phyloP scores from a whole-genome alignment of 1,140 invertebrate species.

The Amyelois transitella region DNA sequence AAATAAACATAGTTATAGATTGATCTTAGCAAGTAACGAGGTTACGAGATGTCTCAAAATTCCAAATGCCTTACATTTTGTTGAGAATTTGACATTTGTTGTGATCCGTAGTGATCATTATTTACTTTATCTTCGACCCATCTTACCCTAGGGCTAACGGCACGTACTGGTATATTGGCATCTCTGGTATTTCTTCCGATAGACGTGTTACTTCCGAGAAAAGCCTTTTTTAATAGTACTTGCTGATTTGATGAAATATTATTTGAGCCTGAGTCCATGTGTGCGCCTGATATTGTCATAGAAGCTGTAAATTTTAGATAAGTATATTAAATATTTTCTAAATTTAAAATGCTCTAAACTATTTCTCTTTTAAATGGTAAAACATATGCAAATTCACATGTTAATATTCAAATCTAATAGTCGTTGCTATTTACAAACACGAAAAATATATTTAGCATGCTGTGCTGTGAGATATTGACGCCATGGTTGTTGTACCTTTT shows the following conservation, averaged over 20 bases:
- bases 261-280: conserved; percentile 54
- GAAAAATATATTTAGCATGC: conserved; percentile 45
- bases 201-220: conserved; percentile 69
- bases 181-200: conserved; percentile 62
- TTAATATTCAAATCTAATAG: conserved; percentile 35
- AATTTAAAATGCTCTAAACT: background rate
- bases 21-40: background rate
- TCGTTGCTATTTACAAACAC: conserved; percentile 42
- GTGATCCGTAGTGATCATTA: conserved; percentile 49
- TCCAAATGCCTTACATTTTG: conserved; percentile 71
- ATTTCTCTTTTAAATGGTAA: too few relatives aligned
- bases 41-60: background rate
- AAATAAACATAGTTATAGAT: background rate
- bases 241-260: conserved; percentile 63
- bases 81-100: conserved; percentile 57
- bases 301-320: conserved; percentile 46
- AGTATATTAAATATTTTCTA: background rate
- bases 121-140: conserved; percentile 65
- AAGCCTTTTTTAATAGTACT: conserved; percentile 67
- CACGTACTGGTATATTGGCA: conserved; percentile 68
- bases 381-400: too few relatives aligned
- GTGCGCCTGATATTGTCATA: conserved; percentile 72
- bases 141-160: conserved; percentile 69
- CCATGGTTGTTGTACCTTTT: conserved; percentile 43
- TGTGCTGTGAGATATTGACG: conserved; percentile 14